These are phyloP conservation scores for Arizona elegans DNA, from an alignment of 2,113 vertebrate genomes.

Conservation along the genomic window DNA sequence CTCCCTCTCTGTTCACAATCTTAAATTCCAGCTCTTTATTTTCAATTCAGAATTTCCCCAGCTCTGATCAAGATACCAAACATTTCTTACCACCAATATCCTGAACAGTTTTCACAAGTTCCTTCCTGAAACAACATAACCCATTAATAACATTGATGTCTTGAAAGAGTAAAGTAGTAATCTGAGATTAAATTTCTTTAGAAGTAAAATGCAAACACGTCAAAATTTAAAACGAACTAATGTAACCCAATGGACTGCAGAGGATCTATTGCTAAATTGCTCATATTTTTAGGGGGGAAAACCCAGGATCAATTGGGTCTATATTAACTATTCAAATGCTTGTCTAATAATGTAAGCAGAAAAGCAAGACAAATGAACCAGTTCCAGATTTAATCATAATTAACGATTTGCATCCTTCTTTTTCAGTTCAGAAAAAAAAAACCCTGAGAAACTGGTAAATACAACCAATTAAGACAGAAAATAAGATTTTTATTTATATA, in stretches of 20 bases:
- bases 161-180: background rate
- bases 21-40: background rate
- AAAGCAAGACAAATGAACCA: background rate
- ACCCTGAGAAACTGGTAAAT: background rate
- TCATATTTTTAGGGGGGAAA: background rate
- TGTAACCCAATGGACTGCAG: background rate
- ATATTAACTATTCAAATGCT: background rate
- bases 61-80: background rate
- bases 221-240: background rate
- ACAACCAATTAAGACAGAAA: background rate
- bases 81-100: constrained; percentile 78
- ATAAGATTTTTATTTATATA: background rate
- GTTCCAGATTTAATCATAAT: background rate
- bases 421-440: background rate
- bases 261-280: background rate
- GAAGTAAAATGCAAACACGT: background rate
- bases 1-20: background rate
- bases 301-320: background rate
- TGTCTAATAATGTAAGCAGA: background rate
- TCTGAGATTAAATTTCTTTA: background rate
- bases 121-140: constrained; percentile 70
- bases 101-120: constrained; percentile 72
- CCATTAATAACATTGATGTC: background rate
- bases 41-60: background rate
- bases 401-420: background rate